These are phyloP conservation scores for Rhamnusium bicolor DNA, from an alignment of 2,888 invertebrate genomes.

Conservation along the genomic window DNA sequence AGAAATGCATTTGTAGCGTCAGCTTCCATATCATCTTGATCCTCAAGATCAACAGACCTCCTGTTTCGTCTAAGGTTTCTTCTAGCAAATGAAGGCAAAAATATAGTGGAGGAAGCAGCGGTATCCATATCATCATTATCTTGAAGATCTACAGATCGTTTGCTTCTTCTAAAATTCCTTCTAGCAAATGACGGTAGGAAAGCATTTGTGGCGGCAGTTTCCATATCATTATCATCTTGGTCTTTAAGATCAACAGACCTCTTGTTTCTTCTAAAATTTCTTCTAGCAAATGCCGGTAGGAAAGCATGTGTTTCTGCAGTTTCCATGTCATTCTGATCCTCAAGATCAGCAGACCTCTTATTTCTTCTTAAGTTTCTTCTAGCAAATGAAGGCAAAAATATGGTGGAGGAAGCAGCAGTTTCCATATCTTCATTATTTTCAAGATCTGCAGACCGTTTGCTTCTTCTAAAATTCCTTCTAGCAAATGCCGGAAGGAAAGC, in stretches of 20 bases:
- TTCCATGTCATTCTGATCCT: constrained; percentile 29
- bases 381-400: constrained; percentile 42
- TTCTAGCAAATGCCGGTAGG: constrained; percentile 38
- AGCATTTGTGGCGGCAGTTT: constrained; percentile 23
- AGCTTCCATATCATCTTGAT: constrained; percentile 35
- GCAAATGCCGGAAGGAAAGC: constrained; percentile 15
- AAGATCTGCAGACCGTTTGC: background rate
- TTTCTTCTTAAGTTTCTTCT: constrained; percentile 40
- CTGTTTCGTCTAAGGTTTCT: constrained; percentile 34
- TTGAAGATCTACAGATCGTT: background rate
- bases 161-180: constrained; percentile 32
- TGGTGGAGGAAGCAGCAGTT: constrained; percentile 19
- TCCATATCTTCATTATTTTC: constrained; percentile 35
- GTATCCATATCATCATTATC: constrained; percentile 34
- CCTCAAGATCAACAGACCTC: constrained; percentile 18
- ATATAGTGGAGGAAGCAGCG: constrained; percentile 35
- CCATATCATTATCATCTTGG: constrained; percentile 28
- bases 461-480: constrained; percentile 6
- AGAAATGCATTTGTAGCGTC: constrained; percentile 23
- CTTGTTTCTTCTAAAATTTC: constrained; percentile 24
- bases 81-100: constrained; percentile 44
- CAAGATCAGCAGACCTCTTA: constrained; percentile 29
- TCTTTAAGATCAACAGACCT: constrained; percentile 28
- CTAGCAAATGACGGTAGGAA: constrained; percentile 40
- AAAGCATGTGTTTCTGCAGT: constrained; percentile 36